Evolutionary conservation across 2,797 vertebrate species (phyloP), one percentile per base, ranked within the genome.

Genomic region (Sebastolobus altivelis): DNA sequence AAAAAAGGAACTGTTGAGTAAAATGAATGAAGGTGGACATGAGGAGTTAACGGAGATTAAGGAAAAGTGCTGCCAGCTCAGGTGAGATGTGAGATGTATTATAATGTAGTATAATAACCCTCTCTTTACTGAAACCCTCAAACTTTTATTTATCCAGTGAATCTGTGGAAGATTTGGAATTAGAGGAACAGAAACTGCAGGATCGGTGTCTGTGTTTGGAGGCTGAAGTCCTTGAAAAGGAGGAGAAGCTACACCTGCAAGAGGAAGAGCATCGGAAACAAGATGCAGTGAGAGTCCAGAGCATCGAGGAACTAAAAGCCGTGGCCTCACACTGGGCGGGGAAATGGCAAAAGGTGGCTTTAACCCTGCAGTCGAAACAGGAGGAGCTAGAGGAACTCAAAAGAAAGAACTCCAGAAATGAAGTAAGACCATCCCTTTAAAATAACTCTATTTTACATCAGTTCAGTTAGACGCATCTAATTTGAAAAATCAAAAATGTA

Each of bases 241-340:
- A 92, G 65, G 82, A 75, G 12, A 85, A 84, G 68, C 68, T 92
- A 5, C 78, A 79, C 0, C 72, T 77, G 33, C 87, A 85, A 78
- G 81, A 84, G 12, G 90, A 93, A 80, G 88, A 92, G 46, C 71
- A 86, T 55, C 68, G 22, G 5, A 86, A 70, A 80, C 80, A 88
- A 80, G 86, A 91, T 14, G 72, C 66, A n/a, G 70, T 6, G 22
- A 91, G 84, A 62, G 72, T 88, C 52, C 80, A 75, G 31, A 82
- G 81, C 43, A 89, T 88, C 0, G 80, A 92, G 54, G 93, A 96
- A 56, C 88, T 95, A 1, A 88, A 90, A 87, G 93, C 91, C 16
- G 75, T 91, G 66, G 88, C 87, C 25, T 86, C 87, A 62, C 92
- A 96, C 68, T 96, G 95, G 96, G 95, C 89, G 33, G 92, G 93